Evolutionary conservation across 2,797 vertebrate species (phyloP), one percentile per base, ranked within the genome.

Genomic region (Mormyrops attenuatus): DNA sequence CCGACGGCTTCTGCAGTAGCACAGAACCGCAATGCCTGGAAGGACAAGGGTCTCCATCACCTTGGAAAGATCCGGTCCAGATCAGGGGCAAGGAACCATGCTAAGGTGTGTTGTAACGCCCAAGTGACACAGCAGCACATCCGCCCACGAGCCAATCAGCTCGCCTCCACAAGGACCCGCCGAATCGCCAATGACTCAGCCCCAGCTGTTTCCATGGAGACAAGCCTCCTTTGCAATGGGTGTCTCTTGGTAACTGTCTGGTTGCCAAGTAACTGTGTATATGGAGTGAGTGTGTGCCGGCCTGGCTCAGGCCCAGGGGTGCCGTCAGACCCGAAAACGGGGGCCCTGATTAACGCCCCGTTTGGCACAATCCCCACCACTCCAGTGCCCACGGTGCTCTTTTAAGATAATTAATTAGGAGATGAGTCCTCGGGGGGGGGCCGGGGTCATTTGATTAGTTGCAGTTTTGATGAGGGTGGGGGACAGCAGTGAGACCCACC

Each of bases 111-210:
- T 1, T 50, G 41, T 44, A 11, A 44, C 22, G 4, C 13, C 63
- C 44, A 57, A 20, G 22, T 41, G 90, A 87, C 89, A 91, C 88
- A 89, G 87, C 73, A 89, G 87, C 84, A 85, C 26, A 17, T 57
- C 85, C 85, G 30, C 89, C 89, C 63, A 89, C 88, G 69, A 89
- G 82, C 88, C 53, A 86, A 77, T 91, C 90, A 88, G 80, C 89
- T 88, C 88, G 87, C 91, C 57, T 73, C 34, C 89, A 90, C 92
- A 90, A 91, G 88, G 92, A 41, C 94, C 91, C 90, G 92, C 95
- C 94, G 95, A 95, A 95, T 95, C 95, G 95, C 92, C 90, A 95
- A 94, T 97, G 97, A 97, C 95, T 97, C 96, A 97, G 96, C 95
- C 96, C 93, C 95, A 93, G 93, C 93, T 20, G 95, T 97, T 96